A percentile compares a stretch with the other conserved stretches of the same genome.
phyloP scores from a whole-genome alignment of 2,888 invertebrate genomes.

The Ophonus ardosiacus region DNA sequence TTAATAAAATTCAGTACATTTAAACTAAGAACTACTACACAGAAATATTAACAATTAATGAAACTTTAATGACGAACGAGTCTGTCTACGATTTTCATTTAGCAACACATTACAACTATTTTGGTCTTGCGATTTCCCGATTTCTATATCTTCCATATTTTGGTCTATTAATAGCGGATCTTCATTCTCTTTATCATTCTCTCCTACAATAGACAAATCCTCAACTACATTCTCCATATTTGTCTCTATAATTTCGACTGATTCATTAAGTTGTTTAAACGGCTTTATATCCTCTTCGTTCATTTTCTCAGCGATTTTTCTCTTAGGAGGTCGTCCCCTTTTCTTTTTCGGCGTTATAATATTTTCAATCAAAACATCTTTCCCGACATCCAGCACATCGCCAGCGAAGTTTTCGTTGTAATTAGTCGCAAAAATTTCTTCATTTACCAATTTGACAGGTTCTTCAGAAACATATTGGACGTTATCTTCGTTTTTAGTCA shows the following conservation, averaged over 20 bases:
- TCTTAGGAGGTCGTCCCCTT: constrained; percentile 46
- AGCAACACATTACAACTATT: neutral
- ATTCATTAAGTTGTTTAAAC: neutral
- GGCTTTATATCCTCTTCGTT: neutral
- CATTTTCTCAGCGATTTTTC: constrained; percentile 33
- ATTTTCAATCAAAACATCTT: constrained; percentile 9
- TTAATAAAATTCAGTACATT: no score
- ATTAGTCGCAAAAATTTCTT: constrained; percentile 16
- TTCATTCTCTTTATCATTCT: constrained; percentile 27
- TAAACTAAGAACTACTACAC: neutral
- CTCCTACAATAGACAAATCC: neutral
- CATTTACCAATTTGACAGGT: neutral
- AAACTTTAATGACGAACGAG: constrained; percentile 49
- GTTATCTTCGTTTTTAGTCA: constrained; percentile 27
- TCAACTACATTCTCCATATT: neutral
- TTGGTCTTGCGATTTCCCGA: neutral
- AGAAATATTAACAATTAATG: neutral
- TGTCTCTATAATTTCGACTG: neutral
- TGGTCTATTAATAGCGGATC: neutral
- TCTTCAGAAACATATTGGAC: neutral
- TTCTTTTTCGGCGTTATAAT: constrained; percentile 26
- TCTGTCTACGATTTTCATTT: constrained; percentile 48
- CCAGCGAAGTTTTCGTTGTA: neutral
- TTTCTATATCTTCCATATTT: constrained; percentile 3
- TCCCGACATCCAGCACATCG: neutral